Base-by-base conservation (phyloP, 2,797 vertebrate species). In the Lutjanus argentimaculatus region DNA sequence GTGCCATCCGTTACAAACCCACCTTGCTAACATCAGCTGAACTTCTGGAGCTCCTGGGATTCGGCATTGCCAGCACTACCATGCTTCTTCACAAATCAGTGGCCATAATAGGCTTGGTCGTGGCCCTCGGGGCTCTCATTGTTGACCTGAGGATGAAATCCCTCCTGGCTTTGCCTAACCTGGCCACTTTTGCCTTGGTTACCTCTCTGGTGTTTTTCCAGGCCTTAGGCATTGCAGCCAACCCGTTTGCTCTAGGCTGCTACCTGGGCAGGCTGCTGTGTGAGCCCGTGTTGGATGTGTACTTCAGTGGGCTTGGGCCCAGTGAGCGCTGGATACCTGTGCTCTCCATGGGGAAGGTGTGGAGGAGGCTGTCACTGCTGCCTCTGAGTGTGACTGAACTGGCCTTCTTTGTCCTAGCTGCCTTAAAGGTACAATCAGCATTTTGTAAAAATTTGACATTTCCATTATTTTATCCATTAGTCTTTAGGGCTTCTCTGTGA, bases 91-190 rank as follows among this genome's bases (percentile, higher is more conserved):
- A 96, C 69, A 96, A 96, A 77, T 98, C 97, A 14, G 42, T 96
- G 49, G 97, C 97, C 82, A 95, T 99, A 72, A 95, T 97, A 65
- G 95, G 97, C 42, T 90, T 99, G 88, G 96, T 97, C 14, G 83
- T 96, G 69, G 97, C 97, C 46, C 93, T 99, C 81, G 97, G 97
- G 36, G 90, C 96, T 89, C 92, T 99, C 78, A 96, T 99, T 74
- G 96, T 98, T 85, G 97, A 98, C 91, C 93, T 99, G 83, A 96
- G 97, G 85, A 99, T 99, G 97, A 99, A 99, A 91, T 98, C 98
- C 56, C 96, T 98, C 71, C 89, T 99, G 73, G 97, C 98, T 72
- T 91, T 99, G 89, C 97, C 96, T 67, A 99, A 98, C 91, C 91
- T 99, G 91, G 90, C 94, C 63, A 95, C 95, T 92, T 99, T 99